Evolutionary conservation across 2,113 vertebrate genomes (phyloP), one percentile per base, ranked within the genome.

Genomic region (Myanophis thanlyinensis): DNA sequence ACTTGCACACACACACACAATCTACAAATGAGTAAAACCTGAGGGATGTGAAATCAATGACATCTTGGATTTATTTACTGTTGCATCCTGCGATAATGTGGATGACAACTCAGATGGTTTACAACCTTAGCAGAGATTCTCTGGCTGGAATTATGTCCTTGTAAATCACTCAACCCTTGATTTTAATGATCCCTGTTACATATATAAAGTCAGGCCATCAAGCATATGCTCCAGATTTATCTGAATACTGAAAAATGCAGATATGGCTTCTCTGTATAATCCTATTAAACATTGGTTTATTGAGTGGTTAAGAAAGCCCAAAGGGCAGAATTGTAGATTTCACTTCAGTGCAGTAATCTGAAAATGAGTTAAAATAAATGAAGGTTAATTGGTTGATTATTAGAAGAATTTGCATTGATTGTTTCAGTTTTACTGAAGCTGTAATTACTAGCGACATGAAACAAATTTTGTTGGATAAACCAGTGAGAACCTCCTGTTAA

Each of bases 101-200:
- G 94, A 89, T 93, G 94, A 89, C 59, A 95, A 48, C 90, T 93
- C 51, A 89, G 49, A 52, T 93, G 84, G 92, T 95, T 95, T 88
- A 95, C 20, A 62, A 85, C 90, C 62, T 85, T 9, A 92, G 20
- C 89, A 86, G 89, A 91, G 89, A 51, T 93, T 15, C 53, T 56
- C 40, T 88, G 80, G 89, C 90, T 87, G 85, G 90, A 90, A 89
- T 93, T 93, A 54, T 93, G 91, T 85, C 91, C 56, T 94, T 94
- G 87, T 95, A 94, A 95, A 95, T 96, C 89, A 93, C 73, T 22
- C 91, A 92, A 84, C 49, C 93, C 92, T 92, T 93, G 89, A 93
- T 11, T 92, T 95, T 94, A 89, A 93, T 54, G 85, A 90, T 94
- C 40, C 90, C n/a, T 4, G 27, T 89, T 87, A 40, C 62, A 27